Evolutionary conservation across 2,113 vertebrate species (phyloP), one percentile per base, ranked within the genome.

Genomic region (Pungitius pungitius): DNA sequence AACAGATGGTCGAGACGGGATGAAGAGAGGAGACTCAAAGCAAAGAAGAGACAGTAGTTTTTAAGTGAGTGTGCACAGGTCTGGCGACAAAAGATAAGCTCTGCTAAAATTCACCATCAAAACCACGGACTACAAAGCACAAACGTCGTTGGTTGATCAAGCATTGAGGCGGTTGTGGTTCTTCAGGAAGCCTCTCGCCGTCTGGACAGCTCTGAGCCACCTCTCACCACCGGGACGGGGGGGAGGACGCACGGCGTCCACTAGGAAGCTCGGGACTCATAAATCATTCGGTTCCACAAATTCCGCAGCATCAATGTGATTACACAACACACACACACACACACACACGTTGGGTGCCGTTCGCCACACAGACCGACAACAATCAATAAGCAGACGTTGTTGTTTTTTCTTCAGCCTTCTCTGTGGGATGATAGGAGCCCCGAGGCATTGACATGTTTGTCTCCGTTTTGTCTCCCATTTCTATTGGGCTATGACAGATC

Each of bases 81-180:
- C 84, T 90, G 88, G 42, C 51, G 62, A 72, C 64, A 83, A 42
- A 84, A 73, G 87, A 89, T 81, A 87, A 86, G 74, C 35, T 35
- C 69, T 81, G 84, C 90, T 91, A 84, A 68, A 87, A 85, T 83
- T 70, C 49, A 85, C 86, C 67, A 85, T 80, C 69, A 77, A 75
- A 87, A 84, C 70, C 47, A 73, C 1, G 13, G 67, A 79, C 78
- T 66, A 74, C 67, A 81, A 77, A 89, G 81, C 73, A 78, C 78
- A 42, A 78, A 82, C 81, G 78, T 77, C 11, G 67, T 85, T 85
- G 83, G 77, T 85, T 83, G 83, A 85, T 84, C 84, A 69, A 70
- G 69, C 58, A 47, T n/a, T 75, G 22, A 79, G 86, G 63, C 56
- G 12, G 64, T 8, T 54, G 68, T 54, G 2, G 58, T 56, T 81